Base-by-base conservation (phyloP, 2,888 invertebrate genomes). In the Trypoxylon attenuatum region DNA sequence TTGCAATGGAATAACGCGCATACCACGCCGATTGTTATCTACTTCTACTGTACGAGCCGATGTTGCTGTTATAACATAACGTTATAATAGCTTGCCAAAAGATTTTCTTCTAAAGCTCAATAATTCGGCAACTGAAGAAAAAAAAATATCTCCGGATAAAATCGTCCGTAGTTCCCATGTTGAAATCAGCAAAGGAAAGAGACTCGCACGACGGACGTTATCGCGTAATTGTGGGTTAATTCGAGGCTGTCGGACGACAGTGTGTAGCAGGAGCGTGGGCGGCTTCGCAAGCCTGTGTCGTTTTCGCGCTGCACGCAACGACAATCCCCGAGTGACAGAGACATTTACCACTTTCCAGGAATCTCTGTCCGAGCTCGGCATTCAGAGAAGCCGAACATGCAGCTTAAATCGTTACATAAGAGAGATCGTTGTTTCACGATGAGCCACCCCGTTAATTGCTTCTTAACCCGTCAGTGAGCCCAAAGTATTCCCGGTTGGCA, bases 151-250 rank as follows among this genome's bases (percentile, higher is more conserved):
- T n/a, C n/a, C n/a, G n/a, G n/a, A n/a, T n/a, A n/a, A n/a, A n/a
- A n/a, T 18, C 45, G 8, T 22, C 47, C 23, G 18, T 27, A 13
- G 50, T 54, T 49, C 54, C 10, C 39, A 21, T 43, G 41, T 42
- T 25, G 16, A 23, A 1, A 49, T 16, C 1, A 22, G 47, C 16
- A 41, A 13, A 38, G 21, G 45, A 13, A 22, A 19, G 19, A 43
- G 47, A 57, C 67, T 69, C 64, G 65, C 54, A 63, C 67, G 62
- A 71, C 62, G 69, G 73, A 76, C 80, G 77, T 78, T 79, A 82
- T 81, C 81, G 79, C 77, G 82, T 83, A 85, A 85, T 85, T 85
- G 82, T 77, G 77, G 81, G 83, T 85, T 84, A 85, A 84, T 81
- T 83, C 80, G 84, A 76, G 69, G 75, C 75, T 79, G 73, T 70